A percentile compares a stretch with the other conserved stretches of the same genome.
These are phyloP conservation scores for Brachyptera putata DNA, from an alignment of 2,888 invertebrate genomes.

Conservation along the genomic window DNA sequence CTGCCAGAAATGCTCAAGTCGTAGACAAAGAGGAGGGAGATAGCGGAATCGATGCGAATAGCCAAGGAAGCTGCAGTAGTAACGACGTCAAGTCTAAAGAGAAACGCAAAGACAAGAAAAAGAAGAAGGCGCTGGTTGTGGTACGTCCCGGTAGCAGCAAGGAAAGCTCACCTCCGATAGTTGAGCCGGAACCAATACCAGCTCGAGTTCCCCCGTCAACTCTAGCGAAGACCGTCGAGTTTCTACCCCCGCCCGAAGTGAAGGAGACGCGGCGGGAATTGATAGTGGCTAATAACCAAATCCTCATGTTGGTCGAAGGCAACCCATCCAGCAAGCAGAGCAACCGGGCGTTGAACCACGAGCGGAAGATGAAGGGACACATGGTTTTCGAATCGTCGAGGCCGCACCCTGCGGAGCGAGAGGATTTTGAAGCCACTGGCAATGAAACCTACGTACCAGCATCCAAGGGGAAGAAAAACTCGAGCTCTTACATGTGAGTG, in stretches of 20 bases:
- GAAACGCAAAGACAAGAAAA: slow-evolving; percentile 64
- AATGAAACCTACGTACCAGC: slow-evolving; percentile 55
- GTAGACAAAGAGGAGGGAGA: slow-evolving; percentile 77
- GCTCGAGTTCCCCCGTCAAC: slow-evolving; percentile 37
- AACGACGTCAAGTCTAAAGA: slow-evolving; percentile 67
- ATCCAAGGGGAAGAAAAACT: slow-evolving; percentile 40
- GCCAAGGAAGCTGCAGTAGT: slow-evolving; percentile 83
- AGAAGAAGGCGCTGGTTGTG: slow-evolving; percentile 47
- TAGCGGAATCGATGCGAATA: slow-evolving; percentile 84
- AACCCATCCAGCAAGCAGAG: not conserved
- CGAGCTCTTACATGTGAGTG: slow-evolving; percentile 39
- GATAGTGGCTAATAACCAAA: not conserved
- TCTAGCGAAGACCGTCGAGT: slow-evolving; percentile 45
- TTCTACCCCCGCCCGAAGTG: slow-evolving; percentile 40
- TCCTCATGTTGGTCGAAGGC: not conserved
- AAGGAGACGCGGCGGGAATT: slow-evolving; percentile 25
- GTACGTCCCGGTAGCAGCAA: slow-evolving; percentile 36
- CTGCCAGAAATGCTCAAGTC: slow-evolving; percentile 42
- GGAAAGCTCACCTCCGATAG: slow-evolving; percentile 24
- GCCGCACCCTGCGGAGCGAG: slow-evolving; percentile 64
- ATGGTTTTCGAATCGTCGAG: slow-evolving; percentile 68
- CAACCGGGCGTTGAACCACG: not conserved
- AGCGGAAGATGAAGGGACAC: slow-evolving; percentile 47
- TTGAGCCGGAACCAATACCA: slow-evolving; percentile 1
- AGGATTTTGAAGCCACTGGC: slow-evolving; percentile 68